Conservation (phyloP, 2,113 vertebrate genomes). For the Lepus timidus region DNA sequence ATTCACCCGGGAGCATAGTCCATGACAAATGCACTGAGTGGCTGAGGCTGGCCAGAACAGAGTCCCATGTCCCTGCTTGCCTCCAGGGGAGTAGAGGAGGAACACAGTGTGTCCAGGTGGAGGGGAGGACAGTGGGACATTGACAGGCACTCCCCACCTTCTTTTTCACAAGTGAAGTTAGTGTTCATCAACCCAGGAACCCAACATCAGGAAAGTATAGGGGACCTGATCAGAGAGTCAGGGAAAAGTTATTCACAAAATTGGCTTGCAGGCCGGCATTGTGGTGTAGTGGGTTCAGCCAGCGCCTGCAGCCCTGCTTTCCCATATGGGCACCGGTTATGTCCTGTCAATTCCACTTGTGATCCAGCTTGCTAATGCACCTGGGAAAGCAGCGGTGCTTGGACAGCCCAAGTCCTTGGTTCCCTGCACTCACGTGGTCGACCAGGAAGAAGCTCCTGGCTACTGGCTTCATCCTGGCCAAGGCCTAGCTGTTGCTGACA, state of each 20-base stretch:
- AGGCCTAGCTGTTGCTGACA: too few relatives aligned
- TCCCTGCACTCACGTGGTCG: too few relatives aligned
- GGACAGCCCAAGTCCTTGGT: too few relatives aligned
- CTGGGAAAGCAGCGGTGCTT: too few relatives aligned
- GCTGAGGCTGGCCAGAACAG: background rate
- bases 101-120: rapidly evolving
- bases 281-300: too few relatives aligned
- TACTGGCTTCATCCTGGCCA: too few relatives aligned
- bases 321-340: too few relatives aligned
- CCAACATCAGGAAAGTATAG: background rate
- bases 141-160: rapidly evolving
- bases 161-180: rapidly evolving
- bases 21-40: rapidly evolving
- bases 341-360: too few relatives aligned
- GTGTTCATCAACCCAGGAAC: background rate
- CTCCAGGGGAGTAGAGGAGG: background rate
- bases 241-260: background rate
- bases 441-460: too few relatives aligned
- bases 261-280: background rate
- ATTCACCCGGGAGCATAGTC: background rate
- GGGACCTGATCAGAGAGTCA: background rate
- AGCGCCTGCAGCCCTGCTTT: too few relatives aligned
- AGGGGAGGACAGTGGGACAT: rapidly evolving
- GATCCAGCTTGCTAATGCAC: too few relatives aligned
- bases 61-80: too few relatives aligned